These are phyloP conservation scores for Mythimna loreyi DNA, from an alignment of 2,888 invertebrate genomes.

Conservation along the genomic window DNA sequence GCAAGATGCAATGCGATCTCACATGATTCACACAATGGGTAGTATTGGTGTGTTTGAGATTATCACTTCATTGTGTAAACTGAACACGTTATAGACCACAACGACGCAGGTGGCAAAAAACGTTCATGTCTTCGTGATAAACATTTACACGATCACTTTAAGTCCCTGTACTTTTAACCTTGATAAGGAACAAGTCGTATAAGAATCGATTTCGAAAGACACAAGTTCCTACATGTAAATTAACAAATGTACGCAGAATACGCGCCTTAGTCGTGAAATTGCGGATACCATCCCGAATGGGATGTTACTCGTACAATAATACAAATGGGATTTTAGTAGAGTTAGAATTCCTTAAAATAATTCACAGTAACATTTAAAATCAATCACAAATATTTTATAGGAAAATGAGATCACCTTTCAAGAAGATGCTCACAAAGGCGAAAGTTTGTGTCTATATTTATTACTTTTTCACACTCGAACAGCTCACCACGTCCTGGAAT, in stretches of 20 bases:
- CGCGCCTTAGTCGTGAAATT: too few species aligned
- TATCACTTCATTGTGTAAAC: constrained; percentile 53
- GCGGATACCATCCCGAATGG: too few species aligned
- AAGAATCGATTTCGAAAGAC: background rate
- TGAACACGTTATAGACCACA: constrained; percentile 56
- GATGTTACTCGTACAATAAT: too few species aligned
- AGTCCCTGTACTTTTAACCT: background rate
- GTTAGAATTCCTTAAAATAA: background rate
- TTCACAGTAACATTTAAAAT: too few species aligned
- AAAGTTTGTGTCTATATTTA: too few species aligned
- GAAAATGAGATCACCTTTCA: too few species aligned
- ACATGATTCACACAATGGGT: constrained; percentile 26
- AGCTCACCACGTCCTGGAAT: too few species aligned
- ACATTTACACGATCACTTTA: constrained; percentile 31
- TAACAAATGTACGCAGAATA: too few species aligned
- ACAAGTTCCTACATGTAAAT: background rate
- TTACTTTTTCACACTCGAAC: too few species aligned
- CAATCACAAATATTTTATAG: too few species aligned
- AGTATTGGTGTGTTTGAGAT: constrained; percentile 18
- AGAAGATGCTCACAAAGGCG: background rate
- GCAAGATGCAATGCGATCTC: constrained; percentile 23
- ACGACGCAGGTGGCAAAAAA: constrained; percentile 53
- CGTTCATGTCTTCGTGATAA: constrained; percentile 43
- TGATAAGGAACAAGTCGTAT: constrained; percentile 1
- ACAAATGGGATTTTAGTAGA: background rate